Evolutionary conservation across 2,113 vertebrate genomes (phyloP).

Genomic region (Tenrec ecaudatus): DNA sequence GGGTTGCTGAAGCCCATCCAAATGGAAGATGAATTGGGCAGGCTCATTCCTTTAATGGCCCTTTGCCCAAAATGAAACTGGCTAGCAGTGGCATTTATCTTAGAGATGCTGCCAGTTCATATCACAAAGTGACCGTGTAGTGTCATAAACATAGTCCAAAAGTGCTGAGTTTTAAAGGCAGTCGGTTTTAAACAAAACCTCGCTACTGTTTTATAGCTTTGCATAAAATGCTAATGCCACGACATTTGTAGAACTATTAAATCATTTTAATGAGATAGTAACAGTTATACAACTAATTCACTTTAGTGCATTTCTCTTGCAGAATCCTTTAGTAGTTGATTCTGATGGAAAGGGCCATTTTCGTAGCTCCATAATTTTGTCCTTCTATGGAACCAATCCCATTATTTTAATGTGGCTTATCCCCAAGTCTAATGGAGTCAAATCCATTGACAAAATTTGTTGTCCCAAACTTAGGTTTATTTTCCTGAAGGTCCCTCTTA

Average conservation of each 20-base stretch:
- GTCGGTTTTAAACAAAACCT: conserved; percentile 58
- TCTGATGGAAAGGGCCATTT: conserved; percentile 67
- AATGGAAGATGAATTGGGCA: conserved; percentile 55
- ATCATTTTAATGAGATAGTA: conserved; percentile 81
- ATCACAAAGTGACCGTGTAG: conserved; percentile 65
- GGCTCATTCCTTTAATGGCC: conserved; percentile 67
- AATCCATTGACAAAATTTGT: conserved; percentile 59
- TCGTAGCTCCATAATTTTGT: conserved; percentile 38
- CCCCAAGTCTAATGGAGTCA: conserved; percentile 48
- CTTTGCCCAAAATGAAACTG: conserved; percentile 67
- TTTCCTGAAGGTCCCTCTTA: conserved; percentile 62
- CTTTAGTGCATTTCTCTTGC: conserved; percentile 50
- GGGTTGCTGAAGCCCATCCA: conserved; percentile 74
- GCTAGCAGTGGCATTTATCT: conserved; percentile 71
- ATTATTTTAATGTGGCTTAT: conserved; percentile 51
- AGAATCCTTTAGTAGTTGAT: conserved; percentile 71
- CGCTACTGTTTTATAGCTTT: conserved; percentile 72
- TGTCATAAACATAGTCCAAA: conserved; percentile 79
- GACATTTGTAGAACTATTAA: conserved; percentile 82
- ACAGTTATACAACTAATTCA: conserved; percentile 72
- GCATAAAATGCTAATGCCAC: conserved; percentile 82
- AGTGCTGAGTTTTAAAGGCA: conserved; percentile 81
- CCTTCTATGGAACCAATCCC: conserved; percentile 12
- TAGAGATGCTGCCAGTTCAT: conserved; percentile 57
- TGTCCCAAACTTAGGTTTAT: conserved; percentile 57